Conservation (phyloP, 2,888 invertebrate genomes). For the Plusia festucae region DNA sequence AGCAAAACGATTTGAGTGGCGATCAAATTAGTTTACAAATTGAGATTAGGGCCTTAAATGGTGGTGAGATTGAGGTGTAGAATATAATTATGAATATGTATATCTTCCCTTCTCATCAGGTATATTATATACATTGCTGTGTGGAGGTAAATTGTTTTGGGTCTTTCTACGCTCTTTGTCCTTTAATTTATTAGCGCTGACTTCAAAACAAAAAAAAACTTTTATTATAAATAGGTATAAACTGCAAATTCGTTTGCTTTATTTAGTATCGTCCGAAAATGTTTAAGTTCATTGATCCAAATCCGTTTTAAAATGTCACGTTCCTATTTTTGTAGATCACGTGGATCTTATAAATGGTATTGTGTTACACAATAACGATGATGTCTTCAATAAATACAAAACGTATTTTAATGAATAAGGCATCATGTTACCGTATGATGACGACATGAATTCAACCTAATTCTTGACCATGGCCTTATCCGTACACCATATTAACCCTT, state of each 20-base stretch:
- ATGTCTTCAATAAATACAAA: not conserved
- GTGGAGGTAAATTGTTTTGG: too few relatives aligned
- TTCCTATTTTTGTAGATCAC: not conserved
- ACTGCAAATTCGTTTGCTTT: not conserved
- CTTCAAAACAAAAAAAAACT: not conserved
- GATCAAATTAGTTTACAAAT: conserved; percentile 1
- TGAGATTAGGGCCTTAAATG: not conserved
- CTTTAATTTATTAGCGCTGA: too few relatives aligned
- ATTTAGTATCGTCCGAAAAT: not conserved
- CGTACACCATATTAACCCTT: conserved; percentile 51
- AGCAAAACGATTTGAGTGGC: not conserved
- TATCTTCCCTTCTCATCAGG: too few relatives aligned
- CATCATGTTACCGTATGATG: not conserved
- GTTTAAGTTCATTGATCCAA: not conserved
- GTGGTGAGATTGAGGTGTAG: not conserved
- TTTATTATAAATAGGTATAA: not conserved
- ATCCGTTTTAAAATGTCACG: not conserved
- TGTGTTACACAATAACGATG: not conserved
- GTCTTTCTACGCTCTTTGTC: too few relatives aligned
- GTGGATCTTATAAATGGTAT: not conserved
- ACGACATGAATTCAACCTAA: conserved; percentile 3
- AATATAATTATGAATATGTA: not conserved
- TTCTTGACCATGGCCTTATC: conserved; percentile 18
- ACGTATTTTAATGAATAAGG: not conserved
- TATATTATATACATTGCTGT: too few relatives aligned